Evolutionary conservation across 2,888 invertebrate genomes (phyloP).

Genomic region (Apodemia hepburni): DNA sequence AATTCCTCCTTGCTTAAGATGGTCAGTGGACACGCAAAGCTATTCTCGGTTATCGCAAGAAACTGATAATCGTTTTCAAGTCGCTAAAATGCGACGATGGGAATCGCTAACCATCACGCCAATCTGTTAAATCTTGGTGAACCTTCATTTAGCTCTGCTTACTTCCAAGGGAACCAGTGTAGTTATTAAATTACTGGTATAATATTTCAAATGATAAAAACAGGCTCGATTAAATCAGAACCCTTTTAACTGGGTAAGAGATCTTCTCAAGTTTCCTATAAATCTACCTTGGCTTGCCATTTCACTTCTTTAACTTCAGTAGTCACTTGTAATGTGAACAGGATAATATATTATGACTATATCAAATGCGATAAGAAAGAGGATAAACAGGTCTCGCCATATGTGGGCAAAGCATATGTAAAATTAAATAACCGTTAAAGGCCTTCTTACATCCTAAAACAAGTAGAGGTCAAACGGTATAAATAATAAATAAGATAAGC

Average conservation of each 20-base stretch:
- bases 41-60: no score
- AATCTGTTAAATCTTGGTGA: no score
- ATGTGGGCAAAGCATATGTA: constrained; percentile 3
- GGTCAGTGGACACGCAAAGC: no score
- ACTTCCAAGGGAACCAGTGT: no score
- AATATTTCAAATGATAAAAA: no score
- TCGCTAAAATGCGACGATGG: no score
- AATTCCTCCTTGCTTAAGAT: no score
- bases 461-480: constrained; percentile 31
- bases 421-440: constrained; percentile 23
- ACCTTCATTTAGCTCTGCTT: no score
- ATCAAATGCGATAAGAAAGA: constrained; percentile 3
- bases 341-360: not conserved
- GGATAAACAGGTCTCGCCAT: constrained; percentile 11
- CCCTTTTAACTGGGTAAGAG: not conserved
- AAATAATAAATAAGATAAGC: constrained; percentile 30
- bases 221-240: no score
- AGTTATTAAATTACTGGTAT: no score
- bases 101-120: no score
- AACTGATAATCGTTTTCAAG: no score
- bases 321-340: not conserved
- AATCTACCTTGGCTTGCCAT: not conserved
- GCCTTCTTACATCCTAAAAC: constrained; percentile 27
- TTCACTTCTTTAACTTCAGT: not conserved
- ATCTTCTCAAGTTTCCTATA: not conserved